Conservation (phyloP, 2,888 invertebrate genomes). For the Stictocephala bisonia region DNA sequence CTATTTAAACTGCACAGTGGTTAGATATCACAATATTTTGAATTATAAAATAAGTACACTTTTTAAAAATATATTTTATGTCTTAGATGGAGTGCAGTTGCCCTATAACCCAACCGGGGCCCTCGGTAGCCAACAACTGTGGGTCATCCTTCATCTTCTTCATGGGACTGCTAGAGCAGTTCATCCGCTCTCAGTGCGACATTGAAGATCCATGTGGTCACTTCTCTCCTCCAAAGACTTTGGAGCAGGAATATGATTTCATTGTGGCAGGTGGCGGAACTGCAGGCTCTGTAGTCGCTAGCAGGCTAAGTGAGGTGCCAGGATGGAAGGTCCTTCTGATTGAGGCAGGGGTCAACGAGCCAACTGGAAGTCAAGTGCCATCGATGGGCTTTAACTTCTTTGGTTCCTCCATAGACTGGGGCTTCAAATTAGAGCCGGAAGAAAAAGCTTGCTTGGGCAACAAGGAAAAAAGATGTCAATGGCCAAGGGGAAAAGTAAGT, state of each 20-base stretch:
- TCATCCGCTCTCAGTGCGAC: constrained; percentile 86
- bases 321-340: constrained; percentile 78
- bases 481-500: constrained; percentile 85
- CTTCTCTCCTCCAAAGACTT: constrained; percentile 65
- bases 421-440: constrained; percentile 87
- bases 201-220: constrained; percentile 87
- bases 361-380: constrained; percentile 88
- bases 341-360: constrained; percentile 87
- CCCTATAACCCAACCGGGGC: constrained; percentile 84
- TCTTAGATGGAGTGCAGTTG: no score
- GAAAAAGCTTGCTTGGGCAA: constrained; percentile 79
- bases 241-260: constrained; percentile 75
- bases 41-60: no score
- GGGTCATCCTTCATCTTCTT: constrained; percentile 88
- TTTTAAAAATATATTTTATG: no score
- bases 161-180: constrained; percentile 89
- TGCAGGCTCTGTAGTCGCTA: constrained; percentile 78
- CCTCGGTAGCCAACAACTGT: constrained; percentile 84
- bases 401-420: constrained; percentile 89
- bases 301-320: constrained; percentile 77
- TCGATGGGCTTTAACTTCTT: constrained; percentile 90
- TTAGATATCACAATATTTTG: no score
- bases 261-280: constrained; percentile 81
- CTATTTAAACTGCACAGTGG: no score
- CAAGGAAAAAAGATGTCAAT: constrained; percentile 77